Conservation (phyloP, 1,140 invertebrate genomes). For the Drosophila miranda region DNA sequence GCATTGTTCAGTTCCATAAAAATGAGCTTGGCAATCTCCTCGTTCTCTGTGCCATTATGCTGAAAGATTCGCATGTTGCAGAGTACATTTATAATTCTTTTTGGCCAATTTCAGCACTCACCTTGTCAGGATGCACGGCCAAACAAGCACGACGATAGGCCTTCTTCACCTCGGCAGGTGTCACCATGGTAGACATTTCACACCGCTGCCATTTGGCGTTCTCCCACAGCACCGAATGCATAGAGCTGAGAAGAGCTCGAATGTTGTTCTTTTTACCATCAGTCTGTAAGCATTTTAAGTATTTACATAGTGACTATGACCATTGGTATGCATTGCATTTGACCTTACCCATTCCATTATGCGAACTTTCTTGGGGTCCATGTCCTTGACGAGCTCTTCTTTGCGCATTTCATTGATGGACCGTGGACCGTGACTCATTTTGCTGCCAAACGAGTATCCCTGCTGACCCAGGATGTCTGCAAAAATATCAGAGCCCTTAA, state of each 20-base stretch:
- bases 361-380: conserved; percentile 96
- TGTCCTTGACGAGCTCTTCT: conserved; percentile 91
- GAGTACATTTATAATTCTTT: background rate
- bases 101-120: conserved; percentile 78
- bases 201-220: conserved; percentile 95
- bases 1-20: conserved; percentile 99
- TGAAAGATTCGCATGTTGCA: conserved; percentile 82
- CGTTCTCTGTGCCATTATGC: conserved; percentile 94
- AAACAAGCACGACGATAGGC: conserved; percentile 97
- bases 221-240: conserved; percentile 97
- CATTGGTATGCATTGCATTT: background rate
- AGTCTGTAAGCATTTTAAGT: conserved; percentile 84
- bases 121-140: conserved; percentile 99
- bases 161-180: conserved; percentile 96
- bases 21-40: conserved; percentile 96
- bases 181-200: conserved; percentile 97
- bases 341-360: conserved; percentile 88
- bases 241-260: conserved; percentile 95
- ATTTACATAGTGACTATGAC: background rate
- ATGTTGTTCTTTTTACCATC: conserved; percentile 99
- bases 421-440: conserved; percentile 90
- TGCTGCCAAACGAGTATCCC: conserved; percentile 91
- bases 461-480: conserved; percentile 95
- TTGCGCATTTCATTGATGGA: conserved; percentile 97
- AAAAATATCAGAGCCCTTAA: conserved; percentile 89